A percentile compares a stretch with the other conserved stretches of the same genome.
These are phyloP conservation scores for Oikopleura dioica DNA, from an alignment of 23 tunicate species.

Conservation along the genomic window DNA sequence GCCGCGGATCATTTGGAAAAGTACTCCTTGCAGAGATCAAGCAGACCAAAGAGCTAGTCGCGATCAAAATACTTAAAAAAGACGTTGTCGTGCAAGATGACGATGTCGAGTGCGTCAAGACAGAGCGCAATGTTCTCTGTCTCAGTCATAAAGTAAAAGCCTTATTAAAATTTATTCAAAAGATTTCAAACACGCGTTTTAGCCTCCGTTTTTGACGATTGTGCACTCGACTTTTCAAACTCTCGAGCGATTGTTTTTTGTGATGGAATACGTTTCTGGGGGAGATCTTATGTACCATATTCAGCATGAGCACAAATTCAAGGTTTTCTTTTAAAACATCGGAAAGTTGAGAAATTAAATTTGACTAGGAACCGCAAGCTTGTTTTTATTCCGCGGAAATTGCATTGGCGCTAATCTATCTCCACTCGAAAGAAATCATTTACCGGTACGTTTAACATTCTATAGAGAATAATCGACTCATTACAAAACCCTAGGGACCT, in stretches of 20 bases:
- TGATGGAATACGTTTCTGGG: slow-evolving; percentile 91
- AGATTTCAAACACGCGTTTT: not conserved
- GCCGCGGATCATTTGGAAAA: slow-evolving; percentile 7
- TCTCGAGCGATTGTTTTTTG: slow-evolving; percentile 39
- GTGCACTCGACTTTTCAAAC: slow-evolving; percentile 11
- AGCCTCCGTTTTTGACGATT: not conserved
- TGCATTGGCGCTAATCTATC: slow-evolving; percentile 65
- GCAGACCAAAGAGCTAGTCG: not conserved
- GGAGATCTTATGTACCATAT: slow-evolving; percentile 76
- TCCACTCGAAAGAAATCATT: slow-evolving; percentile 71
- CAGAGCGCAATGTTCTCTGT: not conserved
- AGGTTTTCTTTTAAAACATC: too few species aligned
- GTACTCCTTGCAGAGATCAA: not conserved
- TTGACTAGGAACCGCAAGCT: slow-evolving; percentile 98
- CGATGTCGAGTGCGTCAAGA: not conserved
- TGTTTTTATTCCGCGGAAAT: slow-evolving; percentile 81
- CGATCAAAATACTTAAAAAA: slow-evolving; percentile 1
- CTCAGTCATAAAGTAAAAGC: not conserved
- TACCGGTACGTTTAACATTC: slow-evolving; percentile 63
- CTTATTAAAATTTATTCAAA: too few species aligned
- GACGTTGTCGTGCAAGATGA: slow-evolving; percentile 9
- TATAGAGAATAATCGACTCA: too few species aligned
- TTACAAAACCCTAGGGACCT: slow-evolving; percentile 52
- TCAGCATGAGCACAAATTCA: slow-evolving; percentile 33
- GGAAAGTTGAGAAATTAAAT: too few species aligned